These are phyloP conservation scores for Linurgus olivaceus DNA, from an alignment of 2,797 vertebrate species.

Conservation along the genomic window DNA sequence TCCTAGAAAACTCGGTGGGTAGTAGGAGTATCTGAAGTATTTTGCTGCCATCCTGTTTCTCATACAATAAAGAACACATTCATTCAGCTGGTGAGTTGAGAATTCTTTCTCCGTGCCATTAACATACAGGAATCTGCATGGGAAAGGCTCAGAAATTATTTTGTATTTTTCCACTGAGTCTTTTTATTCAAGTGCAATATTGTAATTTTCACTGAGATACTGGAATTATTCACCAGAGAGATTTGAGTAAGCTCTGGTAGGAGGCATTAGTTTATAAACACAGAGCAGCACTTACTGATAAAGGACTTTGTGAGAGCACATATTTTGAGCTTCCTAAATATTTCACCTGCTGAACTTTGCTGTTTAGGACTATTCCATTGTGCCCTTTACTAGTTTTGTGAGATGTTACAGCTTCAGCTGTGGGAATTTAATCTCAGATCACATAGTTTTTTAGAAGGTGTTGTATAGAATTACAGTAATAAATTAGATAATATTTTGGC, in stretches of 20 bases:
- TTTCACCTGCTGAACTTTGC: neutral
- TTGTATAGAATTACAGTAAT: neutral
- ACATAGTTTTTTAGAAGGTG: neutral
- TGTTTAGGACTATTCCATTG: neutral
- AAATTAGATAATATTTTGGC: neutral
- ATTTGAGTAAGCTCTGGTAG: neutral
- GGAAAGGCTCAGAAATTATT: neutral
- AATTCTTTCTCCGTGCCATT: neutral
- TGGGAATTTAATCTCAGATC: neutral
- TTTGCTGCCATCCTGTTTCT: conserved; percentile 5
- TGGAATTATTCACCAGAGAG: neutral
- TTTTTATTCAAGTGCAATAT: neutral
- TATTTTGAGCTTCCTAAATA: neutral
- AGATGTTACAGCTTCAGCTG: neutral
- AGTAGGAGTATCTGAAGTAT: neutral
- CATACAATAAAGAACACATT: neutral
- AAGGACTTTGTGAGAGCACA: neutral
- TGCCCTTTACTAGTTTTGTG: neutral
- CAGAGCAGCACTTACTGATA: neutral
- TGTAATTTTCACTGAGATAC: neutral
- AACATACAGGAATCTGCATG: neutral
- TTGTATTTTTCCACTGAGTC: neutral
- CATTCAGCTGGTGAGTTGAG: neutral
- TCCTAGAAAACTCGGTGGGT: neutral
- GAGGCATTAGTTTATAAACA: neutral